phyloP scores from a whole-genome alignment of 2,113 vertebrate genomes.

The Eubucco bourcierii region DNA sequence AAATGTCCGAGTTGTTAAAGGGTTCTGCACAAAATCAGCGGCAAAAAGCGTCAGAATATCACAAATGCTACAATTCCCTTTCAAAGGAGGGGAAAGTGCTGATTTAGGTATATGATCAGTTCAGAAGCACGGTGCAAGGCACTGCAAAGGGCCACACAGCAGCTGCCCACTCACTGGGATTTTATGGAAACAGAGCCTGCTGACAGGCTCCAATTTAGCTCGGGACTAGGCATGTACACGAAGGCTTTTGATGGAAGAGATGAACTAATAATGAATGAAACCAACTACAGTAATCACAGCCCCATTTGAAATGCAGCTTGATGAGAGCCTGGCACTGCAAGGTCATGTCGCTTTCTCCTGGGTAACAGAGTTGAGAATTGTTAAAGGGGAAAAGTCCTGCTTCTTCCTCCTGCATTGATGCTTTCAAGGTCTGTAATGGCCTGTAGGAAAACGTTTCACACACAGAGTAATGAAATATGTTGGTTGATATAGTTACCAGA shows the following conservation, averaged over 20 bases:
- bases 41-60: neutral
- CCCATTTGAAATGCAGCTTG: neutral
- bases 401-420: neutral
- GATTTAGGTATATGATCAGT: neutral
- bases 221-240: neutral
- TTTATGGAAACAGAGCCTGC: neutral
- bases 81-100: neutral
- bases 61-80: neutral
- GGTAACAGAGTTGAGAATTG: neutral
- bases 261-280: neutral
- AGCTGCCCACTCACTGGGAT: neutral
- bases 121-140: neutral
- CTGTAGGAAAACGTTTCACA: neutral
- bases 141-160: neutral
- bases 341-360: neutral
- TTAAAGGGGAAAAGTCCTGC: neutral
- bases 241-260: neutral
- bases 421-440: neutral
- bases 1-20: neutral
- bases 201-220: neutral
- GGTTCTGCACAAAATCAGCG: neutral
- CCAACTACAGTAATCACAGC: slow-evolving; percentile 10
- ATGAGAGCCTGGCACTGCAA: slow-evolving; percentile 13
- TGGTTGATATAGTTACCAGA: neutral
- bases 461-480: neutral